Conservation (phyloP, 2,888 invertebrate species). For the Erebia palarica region DNA sequence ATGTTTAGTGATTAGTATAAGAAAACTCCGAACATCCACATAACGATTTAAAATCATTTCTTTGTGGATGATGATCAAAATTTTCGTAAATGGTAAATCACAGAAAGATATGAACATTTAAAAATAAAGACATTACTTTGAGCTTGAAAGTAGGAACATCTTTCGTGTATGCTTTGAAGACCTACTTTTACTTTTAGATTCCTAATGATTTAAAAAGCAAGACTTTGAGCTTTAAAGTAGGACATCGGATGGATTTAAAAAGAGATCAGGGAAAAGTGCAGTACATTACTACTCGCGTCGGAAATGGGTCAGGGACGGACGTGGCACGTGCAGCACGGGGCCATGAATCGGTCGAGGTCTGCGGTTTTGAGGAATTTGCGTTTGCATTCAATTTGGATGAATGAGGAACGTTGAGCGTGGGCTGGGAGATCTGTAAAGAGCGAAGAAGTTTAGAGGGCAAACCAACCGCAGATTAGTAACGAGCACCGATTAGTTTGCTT, state of each 20-base stretch:
- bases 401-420: neutral
- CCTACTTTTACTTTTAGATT: neutral
- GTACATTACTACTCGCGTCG: neutral
- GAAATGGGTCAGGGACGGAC: conserved; percentile 9
- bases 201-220: neutral
- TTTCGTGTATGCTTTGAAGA: too few species aligned
- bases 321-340: conserved; percentile 1
- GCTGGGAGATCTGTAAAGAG: too few species aligned
- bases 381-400: neutral
- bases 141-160: neutral
- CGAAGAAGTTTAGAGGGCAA: neutral
- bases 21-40: too few species aligned
- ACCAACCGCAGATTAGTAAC: neutral
- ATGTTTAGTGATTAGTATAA: neutral
- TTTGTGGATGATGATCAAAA: too few species aligned
- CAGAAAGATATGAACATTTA: too few species aligned
- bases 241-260: conserved; percentile 9
- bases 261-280: conserved; percentile 12
- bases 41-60: too few species aligned
- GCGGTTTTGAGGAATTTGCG: conserved; percentile 1
- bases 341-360: conserved; percentile 8
- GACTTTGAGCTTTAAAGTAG: neutral
- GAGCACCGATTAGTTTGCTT: neutral
- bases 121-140: neutral
- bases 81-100: too few species aligned